Evolutionary conservation across 37 sponge, comb jelly and placozoan species (phyloP), one percentile per base, ranked within the genome.

Genomic region (Ephydatia muelleri): DNA sequence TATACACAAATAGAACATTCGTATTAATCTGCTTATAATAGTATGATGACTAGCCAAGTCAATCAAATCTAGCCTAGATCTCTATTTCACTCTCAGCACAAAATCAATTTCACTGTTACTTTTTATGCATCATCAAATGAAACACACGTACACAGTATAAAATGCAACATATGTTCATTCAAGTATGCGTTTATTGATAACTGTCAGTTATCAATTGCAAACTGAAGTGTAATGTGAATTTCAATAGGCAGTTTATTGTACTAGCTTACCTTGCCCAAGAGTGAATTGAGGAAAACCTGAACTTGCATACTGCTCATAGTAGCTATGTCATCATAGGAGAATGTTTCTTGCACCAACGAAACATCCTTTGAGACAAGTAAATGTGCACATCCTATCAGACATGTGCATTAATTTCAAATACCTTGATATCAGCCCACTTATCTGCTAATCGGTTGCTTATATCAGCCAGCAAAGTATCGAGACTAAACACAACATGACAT

Each of bases 381-480:
- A 68, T 3, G 2, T 66, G 0, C 11, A 84, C 28, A 21, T 49
- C 13, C 12, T 27, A 67, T 81, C n/a, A 57, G 16, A 11, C 16
- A 11, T 4, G 16, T 57, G 57, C 27, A 9, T 25, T 35, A 21
- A 27, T 28, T 13, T 72, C 30, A 3, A 73, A 75, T 57, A 80
- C 80, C n/a, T 47, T 67, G 34, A 80, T 26, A 11, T 71, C 33
- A 29, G 77, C 33, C 95, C 95, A 95, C 29, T 40, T 77, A 8
- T 95, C 78, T 70, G 93, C 86, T 11, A 95, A 68, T 22, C 71
- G 76, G 33, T 67, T 70, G 76, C 95, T 86, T 0, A 73, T 67
- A 78, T 83, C 85, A 48, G 87, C 80, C 32, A 89, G 70, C 38
- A 88, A 68, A 49, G 92, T 72, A 69, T 92, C 93, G 83, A 79